Conservation (phyloP, 2,797 vertebrate species). For the Pitangus sulphuratus region DNA sequence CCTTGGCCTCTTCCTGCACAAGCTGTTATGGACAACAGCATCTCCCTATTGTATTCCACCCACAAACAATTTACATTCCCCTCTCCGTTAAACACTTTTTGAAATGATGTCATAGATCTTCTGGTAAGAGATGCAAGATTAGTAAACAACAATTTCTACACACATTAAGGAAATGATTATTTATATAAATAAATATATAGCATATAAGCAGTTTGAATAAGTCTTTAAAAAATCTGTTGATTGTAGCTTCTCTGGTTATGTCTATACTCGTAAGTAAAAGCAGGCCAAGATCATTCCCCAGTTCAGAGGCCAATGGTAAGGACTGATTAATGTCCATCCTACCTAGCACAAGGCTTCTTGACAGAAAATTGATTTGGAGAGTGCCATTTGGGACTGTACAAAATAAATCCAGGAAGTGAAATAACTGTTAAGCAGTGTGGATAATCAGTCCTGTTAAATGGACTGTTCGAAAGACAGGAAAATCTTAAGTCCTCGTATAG, state of each 20-base stretch:
- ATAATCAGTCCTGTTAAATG: not conserved
- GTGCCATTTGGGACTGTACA: not conserved
- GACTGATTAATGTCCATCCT: not conserved
- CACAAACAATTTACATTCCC: not conserved
- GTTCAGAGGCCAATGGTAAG: not conserved
- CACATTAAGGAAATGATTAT: not conserved
- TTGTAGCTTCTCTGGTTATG: not conserved
- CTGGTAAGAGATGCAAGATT: not conserved
- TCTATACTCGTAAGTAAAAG: not conserved
- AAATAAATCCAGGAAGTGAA: not conserved
- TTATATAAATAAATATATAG: not conserved
- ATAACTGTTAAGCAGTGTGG: not conserved
- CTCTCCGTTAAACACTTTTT: not conserved
- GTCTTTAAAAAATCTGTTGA: not conserved
- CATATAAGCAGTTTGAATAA: not conserved
- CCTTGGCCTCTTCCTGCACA: not conserved
- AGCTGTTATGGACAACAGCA: not conserved
- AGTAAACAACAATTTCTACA: not conserved
- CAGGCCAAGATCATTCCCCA: not conserved
- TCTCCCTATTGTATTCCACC: not conserved
- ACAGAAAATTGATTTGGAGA: not conserved
- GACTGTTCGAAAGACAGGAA: not conserved
- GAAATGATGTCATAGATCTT: not conserved
- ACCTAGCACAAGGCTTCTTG: not conserved
- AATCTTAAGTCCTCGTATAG: not conserved